Evolutionary conservation across 2,113 vertebrate genomes (phyloP), one percentile per base, ranked within the genome.

Genomic region (Barnardius zonarius): DNA sequence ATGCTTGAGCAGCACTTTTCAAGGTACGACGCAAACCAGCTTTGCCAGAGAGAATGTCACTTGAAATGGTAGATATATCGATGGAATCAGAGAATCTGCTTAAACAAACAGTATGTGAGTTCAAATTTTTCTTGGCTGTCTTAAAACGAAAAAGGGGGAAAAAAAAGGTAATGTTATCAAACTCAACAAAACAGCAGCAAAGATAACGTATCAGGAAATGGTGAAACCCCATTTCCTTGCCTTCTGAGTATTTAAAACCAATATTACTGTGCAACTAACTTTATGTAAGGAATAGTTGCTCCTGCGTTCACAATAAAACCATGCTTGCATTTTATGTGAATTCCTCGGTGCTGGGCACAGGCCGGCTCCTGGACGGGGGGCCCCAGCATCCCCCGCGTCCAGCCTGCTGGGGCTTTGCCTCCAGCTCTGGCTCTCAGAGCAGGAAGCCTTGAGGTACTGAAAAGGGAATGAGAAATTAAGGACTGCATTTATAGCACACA

Each of bases 261-360:
- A 44, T 76, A 95, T 88, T 75, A 63, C 93, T 31, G 82, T 84
- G 90, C 84, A 96, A 93, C 96, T 97, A 97, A 98, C 98, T 98
- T 97, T 96, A 95, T 84, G 96, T 94, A 90, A 69, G 10, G 77
- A 97, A 86, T 86, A 97, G 95, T 85, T 95, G 92, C 77, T 93
- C 83, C 92, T 95, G 90, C 5, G 51, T 86, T 92, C 96, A 96
- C 96, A 96, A 91, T 96, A 97, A 97, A 98, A 93, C 80, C 80
- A 69, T 68, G 95, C 70, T 94, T 87, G 95, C 44, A 13, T 94
- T 98, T 98, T 98, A 98, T 92, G 96, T 93, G 98, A 97, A 97
- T 98, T 98, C 97, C 97, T 97, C 25, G 6, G 90, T 5, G 70
- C 87, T 87, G 96, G 97, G 95, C 88, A 97, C 73, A 87, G 94